A percentile compares a stretch with the other conserved stretches of the same genome.
Conservation (phyloP, 2,113 vertebrate species). For the Calyptomena viridis region DNA sequence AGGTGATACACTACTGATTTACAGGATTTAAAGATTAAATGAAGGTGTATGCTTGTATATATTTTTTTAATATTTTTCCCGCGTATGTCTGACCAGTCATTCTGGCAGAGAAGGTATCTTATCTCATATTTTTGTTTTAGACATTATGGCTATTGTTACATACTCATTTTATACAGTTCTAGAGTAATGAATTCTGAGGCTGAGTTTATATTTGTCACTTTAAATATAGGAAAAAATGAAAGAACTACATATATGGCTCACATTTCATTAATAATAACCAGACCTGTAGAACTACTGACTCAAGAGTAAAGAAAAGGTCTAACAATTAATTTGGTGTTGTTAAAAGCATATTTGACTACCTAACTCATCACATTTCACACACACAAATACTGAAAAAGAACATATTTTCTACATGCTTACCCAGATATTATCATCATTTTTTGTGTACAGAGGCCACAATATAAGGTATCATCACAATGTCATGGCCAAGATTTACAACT, state of each 20-base stretch:
- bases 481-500: not conserved
- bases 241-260: not conserved
- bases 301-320: not conserved
- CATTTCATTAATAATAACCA: not conserved
- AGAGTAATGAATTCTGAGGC: not conserved
- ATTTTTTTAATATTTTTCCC: not conserved
- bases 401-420: not conserved
- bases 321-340: not conserved
- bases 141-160: accelerated
- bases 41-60: not conserved
- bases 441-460: not conserved
- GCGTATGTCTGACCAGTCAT: not conserved
- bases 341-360: not conserved
- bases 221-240: not conserved
- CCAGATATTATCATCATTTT: not conserved
- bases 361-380: not conserved
- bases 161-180: not conserved
- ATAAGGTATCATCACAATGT: not conserved
- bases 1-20: not conserved
- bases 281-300: not conserved
- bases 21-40: not conserved
- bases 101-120: not conserved
- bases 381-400: not conserved
- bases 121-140: not conserved
- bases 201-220: not conserved